phyloP scores from a whole-genome alignment of 2,888 invertebrate species.

The Tridacna gigas region DNA sequence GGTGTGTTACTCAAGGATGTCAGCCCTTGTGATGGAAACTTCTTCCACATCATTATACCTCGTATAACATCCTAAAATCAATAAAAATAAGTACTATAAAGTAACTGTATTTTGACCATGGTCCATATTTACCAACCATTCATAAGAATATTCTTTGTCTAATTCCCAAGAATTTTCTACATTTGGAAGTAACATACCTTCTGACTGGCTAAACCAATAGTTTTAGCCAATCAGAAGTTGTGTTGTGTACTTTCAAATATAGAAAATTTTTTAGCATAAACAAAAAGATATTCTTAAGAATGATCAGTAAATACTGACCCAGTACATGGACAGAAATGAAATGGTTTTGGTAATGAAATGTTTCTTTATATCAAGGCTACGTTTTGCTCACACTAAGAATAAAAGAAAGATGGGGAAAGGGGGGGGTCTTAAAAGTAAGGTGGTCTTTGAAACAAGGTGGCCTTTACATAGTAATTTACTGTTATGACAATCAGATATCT shows the following conservation, averaged over 20 bases:
- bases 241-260: no score
- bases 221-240: no score
- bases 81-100: background rate
- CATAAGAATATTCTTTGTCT: no score
- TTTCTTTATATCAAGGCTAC: background rate
- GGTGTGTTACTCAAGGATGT: conserved; percentile 82
- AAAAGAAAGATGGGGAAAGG: background rate
- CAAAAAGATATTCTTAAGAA: no score
- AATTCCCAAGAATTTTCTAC: no score
- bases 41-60: conserved; percentile 84
- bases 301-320: no score
- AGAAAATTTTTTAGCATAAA: background rate
- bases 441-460: no score
- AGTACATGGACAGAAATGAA: background rate
- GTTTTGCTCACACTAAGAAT: background rate
- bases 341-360: background rate
- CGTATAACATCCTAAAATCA: conserved; percentile 80
- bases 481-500: no score
- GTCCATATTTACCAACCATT: background rate
- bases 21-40: conserved; percentile 84
- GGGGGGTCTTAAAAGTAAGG: background rate
- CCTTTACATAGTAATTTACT: no score
- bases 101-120: background rate
- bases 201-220: no score
- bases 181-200: no score